Conservation (phyloP, 2,113 vertebrate species). For the Bos indicus region DNA sequence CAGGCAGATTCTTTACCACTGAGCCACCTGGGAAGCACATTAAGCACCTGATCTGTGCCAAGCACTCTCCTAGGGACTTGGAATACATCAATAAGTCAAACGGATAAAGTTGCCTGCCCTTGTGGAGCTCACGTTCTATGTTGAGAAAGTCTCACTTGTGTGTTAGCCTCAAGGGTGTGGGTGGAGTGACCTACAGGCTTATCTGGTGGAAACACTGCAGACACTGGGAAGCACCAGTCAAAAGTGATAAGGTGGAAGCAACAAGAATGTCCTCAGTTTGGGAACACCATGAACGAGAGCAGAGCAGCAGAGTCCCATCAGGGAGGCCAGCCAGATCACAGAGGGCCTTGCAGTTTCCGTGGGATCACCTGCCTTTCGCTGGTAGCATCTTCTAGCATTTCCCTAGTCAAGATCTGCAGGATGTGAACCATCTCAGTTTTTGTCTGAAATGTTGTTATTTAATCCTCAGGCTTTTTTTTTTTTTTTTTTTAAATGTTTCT, state of each 20-base stretch:
- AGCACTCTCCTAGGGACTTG: background rate
- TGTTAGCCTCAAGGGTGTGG: background rate
- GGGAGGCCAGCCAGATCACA: background rate
- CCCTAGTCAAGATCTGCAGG: background rate
- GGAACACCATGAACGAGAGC: background rate
- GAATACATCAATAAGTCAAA: background rate
- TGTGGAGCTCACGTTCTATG: background rate
- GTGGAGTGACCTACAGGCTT: background rate
- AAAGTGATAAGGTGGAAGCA: background rate
- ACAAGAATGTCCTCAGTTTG: background rate
- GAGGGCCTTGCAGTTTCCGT: background rate
- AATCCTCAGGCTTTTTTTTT: background rate
- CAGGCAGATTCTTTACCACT: background rate
- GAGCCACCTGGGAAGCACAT: background rate
- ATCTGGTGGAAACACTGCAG: background rate
- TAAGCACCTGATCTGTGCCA: background rate
- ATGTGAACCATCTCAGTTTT: background rate
- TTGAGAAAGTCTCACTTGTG: background rate
- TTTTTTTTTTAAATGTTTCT: background rate
- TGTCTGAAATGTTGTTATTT: background rate
- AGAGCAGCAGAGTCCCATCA: background rate
- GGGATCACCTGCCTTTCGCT: no score
- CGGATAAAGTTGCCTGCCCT: background rate
- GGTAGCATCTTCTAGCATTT: background rate
- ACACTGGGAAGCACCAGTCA: background rate